phyloP scores from a whole-genome alignment of 2,113 vertebrate species.

The Cyphomyrus plagiostoma region DNA sequence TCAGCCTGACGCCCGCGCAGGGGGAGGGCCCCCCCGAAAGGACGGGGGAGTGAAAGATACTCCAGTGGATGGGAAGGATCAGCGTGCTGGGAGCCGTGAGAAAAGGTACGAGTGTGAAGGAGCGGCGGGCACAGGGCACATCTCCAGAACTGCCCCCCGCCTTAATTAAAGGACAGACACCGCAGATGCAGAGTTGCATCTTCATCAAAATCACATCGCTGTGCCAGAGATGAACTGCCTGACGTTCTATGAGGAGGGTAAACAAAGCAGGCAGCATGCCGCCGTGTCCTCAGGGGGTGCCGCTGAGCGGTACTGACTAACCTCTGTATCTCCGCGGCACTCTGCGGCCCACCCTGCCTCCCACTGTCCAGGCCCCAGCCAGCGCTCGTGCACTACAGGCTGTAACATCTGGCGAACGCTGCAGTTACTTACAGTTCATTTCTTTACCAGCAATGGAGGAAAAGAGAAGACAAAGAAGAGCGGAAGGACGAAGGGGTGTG shows the following conservation, averaged over 20 bases:
- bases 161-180: constrained; percentile 35
- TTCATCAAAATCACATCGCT: neutral
- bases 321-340: neutral
- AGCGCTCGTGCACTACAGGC: neutral
- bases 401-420: neutral
- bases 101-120: constrained; percentile 72
- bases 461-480: neutral
- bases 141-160: constrained; percentile 45
- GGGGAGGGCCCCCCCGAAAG: neutral
- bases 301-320: neutral
- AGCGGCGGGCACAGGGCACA: constrained; percentile 49
- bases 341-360: neutral
- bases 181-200: neutral
- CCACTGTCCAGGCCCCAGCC: neutral
- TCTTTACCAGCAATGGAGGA: neutral
- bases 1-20: constrained; percentile 70
- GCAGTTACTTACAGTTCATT: neutral
- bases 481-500: neutral
- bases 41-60: neutral
- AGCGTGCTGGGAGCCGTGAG: constrained; percentile 61
- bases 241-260: neutral
- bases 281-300: neutral
- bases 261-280: neutral
- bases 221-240: neutral
- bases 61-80: neutral